Evolutionary conservation across 2,888 invertebrate species (phyloP), one percentile per base, ranked within the genome.

Genomic region (Drosophila siamana): DNA sequence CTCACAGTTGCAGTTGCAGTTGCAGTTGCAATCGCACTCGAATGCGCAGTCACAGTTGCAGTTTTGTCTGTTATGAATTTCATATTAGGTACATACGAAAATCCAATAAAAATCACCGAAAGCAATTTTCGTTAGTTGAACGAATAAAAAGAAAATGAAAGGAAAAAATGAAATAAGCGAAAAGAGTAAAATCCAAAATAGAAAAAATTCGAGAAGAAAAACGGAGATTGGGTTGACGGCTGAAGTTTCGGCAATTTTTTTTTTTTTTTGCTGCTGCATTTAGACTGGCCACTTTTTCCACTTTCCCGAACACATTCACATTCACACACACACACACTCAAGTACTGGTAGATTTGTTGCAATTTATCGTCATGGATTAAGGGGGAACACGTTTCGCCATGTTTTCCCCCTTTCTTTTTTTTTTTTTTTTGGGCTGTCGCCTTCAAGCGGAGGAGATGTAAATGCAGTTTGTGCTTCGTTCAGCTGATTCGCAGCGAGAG

Each of bases 101-200:
- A 86, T 82, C 80, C 87, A 86, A 87, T 87, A 84, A 87, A 87
- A 86, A 81, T 86, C 84, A 82, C 80, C 78, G 76, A 86, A 76
- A 81, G 78, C 82, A 85, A 86, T 86, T 86, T 86, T 69, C 69
- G 71, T 70, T 77, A 51, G 79, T 19, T 44, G 59, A 28, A 43
- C 67, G 19, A 59, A 22, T 55, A 62, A 48, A 50, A 46, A 30
- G 57, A 9, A 54, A 33, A 11, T 55, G 22, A 44, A 61, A 59
- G 13, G 51, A 59, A 51, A 54, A 50, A 30, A 57, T 4, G 11
- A 33, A n/a, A 28, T 28, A 9, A 52, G 41, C n/a, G 33, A 36
- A 28, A 54, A 13, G 16, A 43, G 44, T 41, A 47, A 43, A 33
- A 19, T 40, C 6, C 43, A 43, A 16, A 13, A n/a, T n/a, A n/a